Conservation (phyloP, 2,888 invertebrate species). For the Nyleta sp. region DNA sequence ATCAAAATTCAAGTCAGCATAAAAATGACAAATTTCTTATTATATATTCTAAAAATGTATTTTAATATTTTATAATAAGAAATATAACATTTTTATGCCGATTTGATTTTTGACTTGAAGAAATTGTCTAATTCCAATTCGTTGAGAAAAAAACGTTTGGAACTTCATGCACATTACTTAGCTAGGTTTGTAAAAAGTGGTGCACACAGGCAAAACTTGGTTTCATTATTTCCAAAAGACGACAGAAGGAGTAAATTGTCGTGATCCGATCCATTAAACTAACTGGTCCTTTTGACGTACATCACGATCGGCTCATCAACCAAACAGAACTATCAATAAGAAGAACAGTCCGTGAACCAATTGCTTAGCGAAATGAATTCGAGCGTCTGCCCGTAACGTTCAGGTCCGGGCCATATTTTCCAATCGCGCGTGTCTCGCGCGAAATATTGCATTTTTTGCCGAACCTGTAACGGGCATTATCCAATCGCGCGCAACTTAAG, state of each 20-base stretch:
- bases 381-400: conserved; percentile 28
- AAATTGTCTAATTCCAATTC: no score
- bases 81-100: no score
- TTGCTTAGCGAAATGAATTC: conserved; percentile 59
- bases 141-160: no score
- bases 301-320: conserved; percentile 42
- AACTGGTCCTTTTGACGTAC: conserved; percentile 44
- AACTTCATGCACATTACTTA: no score
- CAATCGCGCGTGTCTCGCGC: conserved; percentile 53
- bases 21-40: no score
- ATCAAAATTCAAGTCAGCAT: no score
- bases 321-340: conserved; percentile 57
- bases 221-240: no score
- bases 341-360: conserved; percentile 49
- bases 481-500: conserved; percentile 61
- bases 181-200: no score
- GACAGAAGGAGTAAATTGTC: conserved; percentile 41
- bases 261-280: conserved; percentile 42
- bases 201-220: no score
- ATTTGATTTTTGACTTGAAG: no score
- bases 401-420: conserved; percentile 50
- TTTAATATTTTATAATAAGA: no score
- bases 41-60: no score
- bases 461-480: conserved; percentile 59
- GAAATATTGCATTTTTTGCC: conserved; percentile 57